Percentiles rank a stretch among this genome's conserved stretches.
These are phyloP conservation scores for Mesaphorura yosii DNA, from an alignment of 1,140 invertebrate genomes.

Conservation along the genomic window DNA sequence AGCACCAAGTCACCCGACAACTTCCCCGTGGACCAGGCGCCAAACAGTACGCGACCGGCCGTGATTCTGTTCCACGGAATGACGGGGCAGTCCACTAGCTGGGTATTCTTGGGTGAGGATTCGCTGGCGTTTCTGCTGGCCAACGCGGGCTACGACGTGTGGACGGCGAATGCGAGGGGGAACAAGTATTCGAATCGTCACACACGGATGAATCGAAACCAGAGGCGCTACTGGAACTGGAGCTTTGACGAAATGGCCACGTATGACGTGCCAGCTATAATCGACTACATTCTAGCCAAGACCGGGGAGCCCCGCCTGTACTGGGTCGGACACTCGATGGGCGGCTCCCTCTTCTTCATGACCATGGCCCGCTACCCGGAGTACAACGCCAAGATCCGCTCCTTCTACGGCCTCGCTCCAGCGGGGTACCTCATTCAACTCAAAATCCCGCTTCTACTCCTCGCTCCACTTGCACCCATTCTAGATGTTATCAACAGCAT, in stretches of 20 bases:
- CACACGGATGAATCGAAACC: constrained; percentile 37
- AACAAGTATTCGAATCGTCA: constrained; percentile 51
- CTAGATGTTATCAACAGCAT: no score
- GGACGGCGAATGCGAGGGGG: constrained; percentile 56
- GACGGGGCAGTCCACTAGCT: constrained; percentile 11
- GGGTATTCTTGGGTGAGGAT: not conserved
- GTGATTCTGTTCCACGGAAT: constrained; percentile 17
- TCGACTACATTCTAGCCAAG: constrained; percentile 17
- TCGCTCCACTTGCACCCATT: no score
- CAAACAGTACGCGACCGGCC: no score
- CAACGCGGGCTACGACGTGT: constrained; percentile 52
- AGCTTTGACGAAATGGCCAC: constrained; percentile 23
- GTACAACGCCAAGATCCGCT: constrained; percentile 51
- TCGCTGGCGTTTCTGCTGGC: no score
- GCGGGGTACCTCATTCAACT: constrained; percentile 50
- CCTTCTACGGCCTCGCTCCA: constrained; percentile 54
- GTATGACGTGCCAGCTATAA: constrained; percentile 36
- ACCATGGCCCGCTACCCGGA: constrained; percentile 47
- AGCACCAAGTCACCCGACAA: no score
- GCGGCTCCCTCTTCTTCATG: constrained; percentile 51
- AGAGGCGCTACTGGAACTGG: no score
- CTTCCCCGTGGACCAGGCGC: no score
- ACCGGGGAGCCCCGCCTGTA: constrained; percentile 32
- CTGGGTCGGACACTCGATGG: constrained; percentile 57
- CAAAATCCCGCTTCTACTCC: constrained; percentile 33